Percentiles rank a stretch among this genome's conserved stretches.
phyloP scores from a whole-genome alignment of 30 jellyfish, hydroid and myxozoan species.

The Hydractinia symbiolongicarpus region DNA sequence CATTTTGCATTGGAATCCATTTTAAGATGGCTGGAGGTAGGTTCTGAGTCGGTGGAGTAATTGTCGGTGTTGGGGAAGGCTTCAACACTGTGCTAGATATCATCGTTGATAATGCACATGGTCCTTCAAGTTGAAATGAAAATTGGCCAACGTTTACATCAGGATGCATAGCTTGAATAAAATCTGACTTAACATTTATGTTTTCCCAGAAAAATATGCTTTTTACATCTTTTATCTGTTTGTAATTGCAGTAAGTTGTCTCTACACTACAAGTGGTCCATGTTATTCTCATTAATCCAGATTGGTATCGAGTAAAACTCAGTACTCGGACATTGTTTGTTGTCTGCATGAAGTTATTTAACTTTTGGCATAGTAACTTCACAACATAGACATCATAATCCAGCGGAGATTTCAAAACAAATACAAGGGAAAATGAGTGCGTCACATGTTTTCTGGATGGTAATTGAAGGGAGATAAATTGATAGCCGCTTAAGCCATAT shows the following conservation, averaged over 20 bases:
- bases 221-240: too few relatives aligned
- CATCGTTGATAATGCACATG: neutral
- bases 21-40: constrained; percentile 27
- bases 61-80: neutral
- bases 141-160: neutral
- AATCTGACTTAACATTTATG: neutral
- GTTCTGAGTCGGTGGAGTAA: neutral
- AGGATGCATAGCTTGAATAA: constrained; percentile 10
- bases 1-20: constrained; percentile 26
- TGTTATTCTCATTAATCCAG: neutral
- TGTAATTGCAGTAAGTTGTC: neutral
- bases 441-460: neutral
- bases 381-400: neutral
- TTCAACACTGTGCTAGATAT: too few relatives aligned
- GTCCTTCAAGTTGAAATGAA: neutral
- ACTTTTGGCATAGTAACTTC: too few relatives aligned
- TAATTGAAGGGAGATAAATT: neutral
- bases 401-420: neutral
- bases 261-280: neutral
- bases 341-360: too few relatives aligned
- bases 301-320: neutral
- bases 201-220: neutral
- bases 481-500: neutral
- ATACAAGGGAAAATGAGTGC: neutral
- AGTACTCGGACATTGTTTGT: neutral